Evolutionary conservation across 2,113 vertebrate genomes (phyloP).

Genomic region (Syrrhaptes paradoxus): DNA sequence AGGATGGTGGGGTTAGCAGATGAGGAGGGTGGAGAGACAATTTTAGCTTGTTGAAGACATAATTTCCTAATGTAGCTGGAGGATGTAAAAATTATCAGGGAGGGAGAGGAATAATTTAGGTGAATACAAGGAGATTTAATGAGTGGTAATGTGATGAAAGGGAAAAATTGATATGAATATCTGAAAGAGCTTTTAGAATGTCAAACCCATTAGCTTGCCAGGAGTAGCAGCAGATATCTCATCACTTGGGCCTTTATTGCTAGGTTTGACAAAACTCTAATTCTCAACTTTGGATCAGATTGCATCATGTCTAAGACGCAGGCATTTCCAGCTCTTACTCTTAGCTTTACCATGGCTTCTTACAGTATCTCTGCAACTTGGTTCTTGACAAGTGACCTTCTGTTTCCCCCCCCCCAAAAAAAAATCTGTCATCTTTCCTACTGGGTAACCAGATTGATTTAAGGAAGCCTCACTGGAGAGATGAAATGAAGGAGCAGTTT

Average conservation of each 20-base stretch:
- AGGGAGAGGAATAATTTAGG: not conserved
- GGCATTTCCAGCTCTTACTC: not conserved
- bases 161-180: not conserved
- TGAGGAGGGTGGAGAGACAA: not conserved
- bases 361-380: not conserved
- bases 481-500: not conserved
- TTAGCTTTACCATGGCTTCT: not conserved
- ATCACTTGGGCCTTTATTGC: not conserved
- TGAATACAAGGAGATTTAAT: not conserved
- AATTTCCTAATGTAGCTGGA: not conserved
- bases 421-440: not conserved
- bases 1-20: not conserved
- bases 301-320: not conserved
- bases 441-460: not conserved
- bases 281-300: not conserved
- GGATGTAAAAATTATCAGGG: not conserved
- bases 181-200: not conserved
- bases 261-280: not conserved
- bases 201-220: not conserved
- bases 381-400: not conserved
- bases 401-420: not conserved
- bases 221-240: not conserved
- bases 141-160: not conserved
- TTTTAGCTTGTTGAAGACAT: not conserved
- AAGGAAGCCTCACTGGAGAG: not conserved